phyloP scores from a whole-genome alignment of 2,888 invertebrate genomes.

The Lottia gigantea region DNA sequence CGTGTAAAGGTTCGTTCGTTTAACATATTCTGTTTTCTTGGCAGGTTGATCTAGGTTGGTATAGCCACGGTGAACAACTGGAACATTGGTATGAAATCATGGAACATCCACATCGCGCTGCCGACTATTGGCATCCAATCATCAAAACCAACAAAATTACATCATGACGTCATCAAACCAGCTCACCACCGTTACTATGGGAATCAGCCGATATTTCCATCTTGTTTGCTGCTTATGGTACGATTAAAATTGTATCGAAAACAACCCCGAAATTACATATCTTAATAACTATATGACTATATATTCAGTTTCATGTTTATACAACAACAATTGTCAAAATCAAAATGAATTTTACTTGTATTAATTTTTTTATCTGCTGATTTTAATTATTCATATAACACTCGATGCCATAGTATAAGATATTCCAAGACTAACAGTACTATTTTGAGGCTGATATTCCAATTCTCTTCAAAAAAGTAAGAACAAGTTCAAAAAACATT shows the following conservation, averaged over 20 bases:
- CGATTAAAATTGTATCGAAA: neutral
- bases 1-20: too few relatives aligned
- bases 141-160: constrained; percentile 60
- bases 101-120: constrained; percentile 61
- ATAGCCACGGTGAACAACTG: constrained; percentile 59
- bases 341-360: too few relatives aligned
- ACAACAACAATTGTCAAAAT: too few relatives aligned
- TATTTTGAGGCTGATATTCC: too few relatives aligned
- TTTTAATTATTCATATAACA: too few relatives aligned
- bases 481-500: too few relatives aligned
- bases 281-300: neutral
- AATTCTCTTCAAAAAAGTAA: too few relatives aligned
- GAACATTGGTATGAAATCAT: constrained; percentile 64
- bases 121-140: constrained; percentile 61
- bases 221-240: neutral
- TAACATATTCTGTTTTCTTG: constrained; percentile 17
- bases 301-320: too few relatives aligned
- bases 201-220: neutral
- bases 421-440: too few relatives aligned
- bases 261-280: constrained; percentile 2
- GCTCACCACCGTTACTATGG: neutral
- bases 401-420: too few relatives aligned
- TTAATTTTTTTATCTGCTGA: too few relatives aligned
- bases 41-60: constrained; percentile 62
- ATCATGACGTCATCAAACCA: constrained; percentile 38